Evolutionary conservation across 2,888 invertebrate species (phyloP), one percentile per base, ranked within the genome.

Genomic region (Leptinotarsa rubiginosa): DNA sequence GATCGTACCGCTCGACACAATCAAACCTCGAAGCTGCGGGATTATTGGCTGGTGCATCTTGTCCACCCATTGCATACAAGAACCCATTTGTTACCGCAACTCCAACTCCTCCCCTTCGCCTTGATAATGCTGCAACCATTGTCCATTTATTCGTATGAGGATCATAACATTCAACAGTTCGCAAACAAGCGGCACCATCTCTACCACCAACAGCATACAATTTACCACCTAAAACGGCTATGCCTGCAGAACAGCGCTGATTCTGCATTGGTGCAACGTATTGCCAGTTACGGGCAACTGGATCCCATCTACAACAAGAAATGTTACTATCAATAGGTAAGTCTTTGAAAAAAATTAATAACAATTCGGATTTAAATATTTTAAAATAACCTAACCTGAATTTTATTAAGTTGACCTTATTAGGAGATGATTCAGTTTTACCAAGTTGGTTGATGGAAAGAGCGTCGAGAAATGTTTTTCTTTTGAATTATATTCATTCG

Each of bases 191-290:
- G 78, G 95, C 94, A 65, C 97, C 96, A 88, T 98, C 97, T 70
- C 97, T 92, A 0, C 97, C 97, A 59, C 97, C 97, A 64, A 96
- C 96, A 4, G 96, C 97, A 89, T 96, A 97, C 77, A 98, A 89
- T 81, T 95, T 94, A 49, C 90, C 94, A 81, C 94, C 93, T 67
- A 97, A 90, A 65, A 96, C 95, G 72, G 96, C 96, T 50, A 97
- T 96, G 49, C 97, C 97, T 76, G 96, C 96, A 20, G 97, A 97
- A 81, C 95, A 95, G 68, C 98, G 91, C 85, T 96, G 95, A 74
- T 94, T 94, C 74, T 93, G 92, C 97, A 97, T 97, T 2, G 96
- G 93, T 4, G 96, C 93, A 75, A 97, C 96, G 84, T 94, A 95
- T 80, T 93, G 95, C 97, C 97, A 98, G 75, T 94, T 92, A 74